Evolutionary conservation across 2,888 invertebrate genomes (phyloP).

Genomic region (Carabus problematicus): DNA sequence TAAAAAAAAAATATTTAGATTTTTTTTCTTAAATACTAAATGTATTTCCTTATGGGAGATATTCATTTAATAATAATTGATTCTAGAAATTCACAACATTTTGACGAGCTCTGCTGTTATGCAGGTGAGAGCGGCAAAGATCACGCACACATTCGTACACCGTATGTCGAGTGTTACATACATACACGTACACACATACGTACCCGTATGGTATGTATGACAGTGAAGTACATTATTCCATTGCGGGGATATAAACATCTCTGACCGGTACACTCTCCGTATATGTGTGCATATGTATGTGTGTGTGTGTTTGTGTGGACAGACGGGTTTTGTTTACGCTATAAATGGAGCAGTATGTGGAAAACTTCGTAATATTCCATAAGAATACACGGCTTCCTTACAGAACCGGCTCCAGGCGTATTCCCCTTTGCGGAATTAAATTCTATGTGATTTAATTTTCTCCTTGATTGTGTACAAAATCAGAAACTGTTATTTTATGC

Average conservation of each 20-base stretch:
- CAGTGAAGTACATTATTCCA: slow-evolving; percentile 5
- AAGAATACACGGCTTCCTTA: slow-evolving; percentile 1
- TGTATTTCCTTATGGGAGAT: too few relatives aligned
- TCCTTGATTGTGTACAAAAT: too few relatives aligned
- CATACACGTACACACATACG: slow-evolving; percentile 10
- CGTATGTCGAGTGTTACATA: not conserved
- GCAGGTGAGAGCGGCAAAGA: slow-evolving; percentile 16
- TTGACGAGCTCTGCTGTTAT: too few relatives aligned
- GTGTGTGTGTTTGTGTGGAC: not conserved
- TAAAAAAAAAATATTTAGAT: too few relatives aligned
- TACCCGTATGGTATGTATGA: slow-evolving; percentile 25
- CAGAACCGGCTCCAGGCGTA: not conserved
- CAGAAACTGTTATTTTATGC: too few relatives aligned
- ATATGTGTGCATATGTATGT: too few relatives aligned
- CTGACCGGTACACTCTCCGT: not conserved
- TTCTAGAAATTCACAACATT: too few relatives aligned
- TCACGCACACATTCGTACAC: not conserved
- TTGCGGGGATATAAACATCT: slow-evolving; percentile 6
- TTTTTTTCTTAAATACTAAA: too few relatives aligned
- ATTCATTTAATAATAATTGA: too few relatives aligned
- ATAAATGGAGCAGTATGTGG: slow-evolving; percentile 38
- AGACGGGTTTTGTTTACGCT: slow-evolving; percentile 33
- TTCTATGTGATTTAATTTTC: too few relatives aligned
- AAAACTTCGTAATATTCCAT: slow-evolving; percentile 19
- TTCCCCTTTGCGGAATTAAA: too few relatives aligned